These are phyloP conservation scores for Operophtera brumata DNA, from an alignment of 2,888 invertebrate genomes.

Conservation along the genomic window DNA sequence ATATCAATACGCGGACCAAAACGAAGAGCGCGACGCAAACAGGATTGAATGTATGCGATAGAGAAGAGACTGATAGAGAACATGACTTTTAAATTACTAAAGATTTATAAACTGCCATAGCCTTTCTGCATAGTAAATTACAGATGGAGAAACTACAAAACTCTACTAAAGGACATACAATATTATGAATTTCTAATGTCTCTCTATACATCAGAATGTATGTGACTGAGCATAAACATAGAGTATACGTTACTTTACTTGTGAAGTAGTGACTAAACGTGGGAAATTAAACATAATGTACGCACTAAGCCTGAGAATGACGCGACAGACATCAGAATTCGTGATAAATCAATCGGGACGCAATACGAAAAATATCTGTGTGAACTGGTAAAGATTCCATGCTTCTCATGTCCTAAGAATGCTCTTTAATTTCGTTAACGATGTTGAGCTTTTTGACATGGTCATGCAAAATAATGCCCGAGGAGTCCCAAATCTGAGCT, in stretches of 20 bases:
- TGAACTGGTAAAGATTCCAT: not conserved
- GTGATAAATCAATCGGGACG: slow-evolving; percentile 5
- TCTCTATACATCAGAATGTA: slow-evolving; percentile 18
- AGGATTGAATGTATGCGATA: not conserved
- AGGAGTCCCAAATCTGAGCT: slow-evolving; percentile 22
- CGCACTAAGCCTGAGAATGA: slow-evolving; percentile 15
- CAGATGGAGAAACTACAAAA: slow-evolving; percentile 5
- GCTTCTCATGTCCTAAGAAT: no score
- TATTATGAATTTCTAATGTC: slow-evolving; percentile 9
- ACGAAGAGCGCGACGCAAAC: not conserved
- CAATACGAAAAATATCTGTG: not conserved
- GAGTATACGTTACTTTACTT: slow-evolving; percentile 25
- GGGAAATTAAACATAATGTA: slow-evolving; percentile 29
- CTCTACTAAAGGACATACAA: not conserved
- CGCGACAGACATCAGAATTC: slow-evolving; percentile 10
- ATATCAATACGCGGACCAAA: slow-evolving; percentile 1
- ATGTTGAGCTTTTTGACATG: not conserved
- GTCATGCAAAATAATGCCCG: not conserved
- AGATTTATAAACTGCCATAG: not conserved
- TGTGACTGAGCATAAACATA: slow-evolving; percentile 18
- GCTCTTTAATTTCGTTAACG: not conserved
- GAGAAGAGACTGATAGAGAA: not conserved
- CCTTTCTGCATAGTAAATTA: not conserved
- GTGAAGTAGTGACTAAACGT: slow-evolving; percentile 26
- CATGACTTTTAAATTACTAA: not conserved